These are phyloP conservation scores for Sciaenops ocellatus DNA, from an alignment of 2,797 vertebrate genomes.

Conservation along the genomic window DNA sequence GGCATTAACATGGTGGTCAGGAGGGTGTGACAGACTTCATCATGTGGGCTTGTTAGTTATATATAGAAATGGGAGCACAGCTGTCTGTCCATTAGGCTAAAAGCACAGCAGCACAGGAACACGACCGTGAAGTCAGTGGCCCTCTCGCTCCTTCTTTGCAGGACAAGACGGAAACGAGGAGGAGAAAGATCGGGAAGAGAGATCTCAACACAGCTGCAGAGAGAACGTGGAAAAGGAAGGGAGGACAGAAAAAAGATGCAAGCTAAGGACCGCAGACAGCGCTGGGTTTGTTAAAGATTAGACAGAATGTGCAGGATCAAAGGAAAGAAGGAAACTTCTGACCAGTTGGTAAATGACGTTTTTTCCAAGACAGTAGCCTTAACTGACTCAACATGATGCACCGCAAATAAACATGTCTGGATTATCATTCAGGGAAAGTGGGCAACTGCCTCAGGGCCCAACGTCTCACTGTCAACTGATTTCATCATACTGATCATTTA, in stretches of 20 bases:
- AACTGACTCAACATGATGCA: background rate
- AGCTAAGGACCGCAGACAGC: background rate
- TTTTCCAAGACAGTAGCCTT: background rate
- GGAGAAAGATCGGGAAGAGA: conserved; percentile 14
- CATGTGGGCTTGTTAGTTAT: conserved; percentile 63
- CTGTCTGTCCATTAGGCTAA: conserved; percentile 78
- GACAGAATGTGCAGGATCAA: background rate
- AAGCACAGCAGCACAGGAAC: conserved; percentile 65
- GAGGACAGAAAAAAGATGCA: background rate
- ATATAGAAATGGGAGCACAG: conserved; percentile 81
- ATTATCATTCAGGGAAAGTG: background rate
- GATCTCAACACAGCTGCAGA: conserved; percentile 5
- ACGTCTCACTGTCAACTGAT: background rate
- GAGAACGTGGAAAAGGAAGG: background rate
- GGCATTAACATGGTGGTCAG: conserved; percentile 33
- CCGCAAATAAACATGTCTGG: background rate
- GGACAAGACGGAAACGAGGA: conserved; percentile 10
- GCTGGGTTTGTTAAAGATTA: conserved; percentile 11
- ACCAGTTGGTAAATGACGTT: background rate
- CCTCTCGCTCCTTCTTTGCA: conserved; percentile 15
- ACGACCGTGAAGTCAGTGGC: conserved; percentile 32
- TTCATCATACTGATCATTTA: background rate
- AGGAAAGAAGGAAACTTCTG: background rate
- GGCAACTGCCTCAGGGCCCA: background rate
- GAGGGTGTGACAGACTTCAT: conserved; percentile 67